Conservation (phyloP, 2,797 vertebrate genomes). For the Pseudocheirus occidentalis region DNA sequence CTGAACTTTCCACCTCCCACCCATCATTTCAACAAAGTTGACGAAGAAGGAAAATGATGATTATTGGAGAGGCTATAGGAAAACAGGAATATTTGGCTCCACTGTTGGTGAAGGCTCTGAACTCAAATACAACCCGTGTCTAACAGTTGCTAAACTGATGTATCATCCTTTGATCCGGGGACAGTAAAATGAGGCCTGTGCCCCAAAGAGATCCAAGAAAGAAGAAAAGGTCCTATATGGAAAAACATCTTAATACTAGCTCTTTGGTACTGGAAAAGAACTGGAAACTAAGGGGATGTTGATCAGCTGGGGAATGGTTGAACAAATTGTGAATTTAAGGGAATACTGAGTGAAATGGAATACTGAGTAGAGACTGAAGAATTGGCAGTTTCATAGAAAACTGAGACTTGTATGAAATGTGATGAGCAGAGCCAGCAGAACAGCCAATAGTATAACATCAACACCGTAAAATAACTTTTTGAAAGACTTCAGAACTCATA, state of each 20-base stretch:
- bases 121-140: not conserved
- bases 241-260: not conserved
- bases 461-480: not conserved
- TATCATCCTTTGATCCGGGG: not conserved
- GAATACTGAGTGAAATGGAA: not conserved
- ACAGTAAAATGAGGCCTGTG: not conserved
- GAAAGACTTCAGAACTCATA: not conserved
- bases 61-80: not conserved
- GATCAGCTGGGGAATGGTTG: not conserved
- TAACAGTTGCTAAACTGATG: not conserved
- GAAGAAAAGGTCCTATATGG: not conserved
- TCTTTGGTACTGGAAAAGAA: not conserved
- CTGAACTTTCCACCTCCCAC: not conserved
- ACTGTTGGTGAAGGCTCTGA: not conserved
- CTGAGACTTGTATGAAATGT: not conserved
- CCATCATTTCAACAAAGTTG: not conserved
- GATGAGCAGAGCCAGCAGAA: not conserved
- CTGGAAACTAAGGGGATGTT: not conserved
- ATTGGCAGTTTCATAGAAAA: not conserved
- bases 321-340: not conserved
- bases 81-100: not conserved
- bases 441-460: not conserved
- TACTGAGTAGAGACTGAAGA: not conserved
- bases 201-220: not conserved
- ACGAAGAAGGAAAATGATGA: not conserved